Evolutionary conservation across 2,113 vertebrate species (phyloP), one percentile per base, ranked within the genome.

Genomic region (Strix aluco): DNA sequence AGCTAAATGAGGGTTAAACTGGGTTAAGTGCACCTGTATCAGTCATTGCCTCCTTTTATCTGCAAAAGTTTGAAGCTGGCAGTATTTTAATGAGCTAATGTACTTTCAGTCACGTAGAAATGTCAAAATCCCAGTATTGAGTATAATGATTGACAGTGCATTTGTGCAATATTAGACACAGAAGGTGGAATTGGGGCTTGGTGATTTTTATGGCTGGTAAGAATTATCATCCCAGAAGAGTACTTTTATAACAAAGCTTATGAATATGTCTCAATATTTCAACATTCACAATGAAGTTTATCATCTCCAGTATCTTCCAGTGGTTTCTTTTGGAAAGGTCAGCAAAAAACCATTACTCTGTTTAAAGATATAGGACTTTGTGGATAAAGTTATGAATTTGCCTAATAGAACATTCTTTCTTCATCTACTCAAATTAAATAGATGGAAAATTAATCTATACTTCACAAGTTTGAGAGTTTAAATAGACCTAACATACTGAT

Each of bases 1-100:
- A 51, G n/a, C 3, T 90, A 81, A 93, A 95, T 71, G 78, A 87
- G 20, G 54, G 78, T 87, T 97, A 94, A 91, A 84, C 22, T 55
- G 55, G 65, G 81, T 97, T 95, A 96, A 95, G 38, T 89, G 42
- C 25, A 12, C 81, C 46, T 89, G 11, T 51, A 87, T 84, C 74
- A 83, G 46, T 23, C 46, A 86, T 91, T 95, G 96, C 55, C 84
- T 91, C 34, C 49, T 92, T 95, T 92, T 83, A 30, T 66, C 73
- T 82, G 23, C 27, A 58, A 81, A 92, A 17, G 12, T 73, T 91
- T 91, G 32, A 74, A 63, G 22, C 36, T 81, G 71, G 15, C 25
- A 66, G 73, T 58, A 36, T 74, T 96, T 84, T 89, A 74, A 86
- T 29, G 46, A 74, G 13, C 5, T 73, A 46, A 46, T 46, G 44